A percentile compares a stretch with the other conserved stretches of the same genome.
phyloP scores from a whole-genome alignment of 2,113 vertebrate genomes.

The Fregetta grallaria region DNA sequence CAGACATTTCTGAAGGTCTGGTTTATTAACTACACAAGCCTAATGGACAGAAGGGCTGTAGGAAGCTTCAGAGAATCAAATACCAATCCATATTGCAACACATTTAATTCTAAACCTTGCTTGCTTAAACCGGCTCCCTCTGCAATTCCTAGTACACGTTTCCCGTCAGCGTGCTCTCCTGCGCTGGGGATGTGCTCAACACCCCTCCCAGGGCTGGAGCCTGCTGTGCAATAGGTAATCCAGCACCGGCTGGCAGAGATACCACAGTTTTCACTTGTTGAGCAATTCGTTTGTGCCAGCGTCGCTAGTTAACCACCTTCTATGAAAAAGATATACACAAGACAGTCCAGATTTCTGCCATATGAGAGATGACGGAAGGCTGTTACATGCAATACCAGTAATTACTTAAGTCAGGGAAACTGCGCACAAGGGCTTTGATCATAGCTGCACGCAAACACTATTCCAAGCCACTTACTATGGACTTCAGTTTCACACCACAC shows the following conservation, averaged over 20 bases:
- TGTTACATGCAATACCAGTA: background rate
- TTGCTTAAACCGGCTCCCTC: background rate
- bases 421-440: background rate
- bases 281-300: background rate
- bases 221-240: background rate
- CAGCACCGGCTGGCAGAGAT: background rate
- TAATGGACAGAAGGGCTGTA: background rate
- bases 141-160: background rate
- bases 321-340: background rate
- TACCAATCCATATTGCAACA: background rate
- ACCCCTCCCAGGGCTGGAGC: background rate
- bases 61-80: slow-evolving; percentile 9
- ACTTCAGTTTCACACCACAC: background rate
- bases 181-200: background rate
- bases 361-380: background rate
- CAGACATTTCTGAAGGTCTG: background rate
- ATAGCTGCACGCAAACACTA: background rate
- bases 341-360: background rate
- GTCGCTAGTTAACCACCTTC: background rate
- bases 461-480: background rate
- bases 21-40: background rate
- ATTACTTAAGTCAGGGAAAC: background rate
- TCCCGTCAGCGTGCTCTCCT: rapidly evolving
- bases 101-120: background rate
- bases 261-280: background rate